A percentile compares a stretch with the other conserved stretches of the same genome.
Conservation (phyloP, 2,797 vertebrate genomes). For the Leptatherina wallacei region DNA sequence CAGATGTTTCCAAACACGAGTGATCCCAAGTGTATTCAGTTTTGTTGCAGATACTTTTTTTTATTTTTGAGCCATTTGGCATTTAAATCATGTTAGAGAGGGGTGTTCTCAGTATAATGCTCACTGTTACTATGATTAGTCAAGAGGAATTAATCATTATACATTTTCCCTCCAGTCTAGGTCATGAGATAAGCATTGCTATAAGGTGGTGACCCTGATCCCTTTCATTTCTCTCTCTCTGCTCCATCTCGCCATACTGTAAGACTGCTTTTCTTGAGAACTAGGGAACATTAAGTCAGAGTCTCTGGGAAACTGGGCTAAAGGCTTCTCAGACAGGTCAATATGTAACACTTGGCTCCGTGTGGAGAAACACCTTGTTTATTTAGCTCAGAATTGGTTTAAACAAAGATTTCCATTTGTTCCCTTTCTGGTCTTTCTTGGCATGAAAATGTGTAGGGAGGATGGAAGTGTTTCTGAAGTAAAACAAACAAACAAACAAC, state of each 20-base stretch:
- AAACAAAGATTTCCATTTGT: constrained; percentile 55
- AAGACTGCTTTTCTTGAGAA: constrained; percentile 21
- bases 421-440: constrained; percentile 27
- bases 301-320: constrained; percentile 60
- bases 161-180: not conserved
- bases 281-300: constrained; percentile 48
- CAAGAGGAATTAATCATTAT: not conserved
- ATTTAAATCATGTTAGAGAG: not conserved
- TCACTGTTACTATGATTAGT: not conserved
- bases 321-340: constrained; percentile 63
- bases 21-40: not conserved
- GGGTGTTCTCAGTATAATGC: not conserved
- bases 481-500: not conserved
- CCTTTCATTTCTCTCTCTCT: constrained; percentile 23
- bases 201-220: constrained; percentile 21
- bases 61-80: not conserved
- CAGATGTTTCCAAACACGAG: not conserved
- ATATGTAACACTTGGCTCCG: constrained; percentile 68
- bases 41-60: not conserved
- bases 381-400: constrained; percentile 53
- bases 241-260: constrained; percentile 10
- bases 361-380: constrained; percentile 74
- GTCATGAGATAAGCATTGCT: constrained; percentile 37
- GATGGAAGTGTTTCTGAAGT: constrained; percentile 26
- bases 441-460: not conserved